Percentiles rank a stretch among this genome's conserved stretches.
Evolutionary conservation across 1,140 invertebrate genomes (phyloP).

Genomic region (Pseudomyrmex sp.): DNA sequence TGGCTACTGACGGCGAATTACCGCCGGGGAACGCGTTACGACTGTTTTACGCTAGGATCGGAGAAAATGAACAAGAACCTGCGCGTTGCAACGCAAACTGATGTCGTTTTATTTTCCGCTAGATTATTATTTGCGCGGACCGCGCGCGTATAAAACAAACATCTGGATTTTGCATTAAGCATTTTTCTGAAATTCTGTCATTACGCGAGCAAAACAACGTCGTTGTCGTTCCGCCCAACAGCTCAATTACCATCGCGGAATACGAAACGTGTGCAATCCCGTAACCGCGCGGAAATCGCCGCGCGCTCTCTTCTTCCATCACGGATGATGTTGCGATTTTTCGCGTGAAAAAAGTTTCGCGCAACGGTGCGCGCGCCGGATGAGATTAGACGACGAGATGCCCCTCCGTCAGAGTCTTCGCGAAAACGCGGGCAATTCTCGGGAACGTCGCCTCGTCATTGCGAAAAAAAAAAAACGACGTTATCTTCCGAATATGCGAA

Average conservation of each 20-base stretch:
- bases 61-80: no score
- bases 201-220: slow-evolving; percentile 3
- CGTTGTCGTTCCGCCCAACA: slow-evolving; percentile 23
- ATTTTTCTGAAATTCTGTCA: background rate
- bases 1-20: slow-evolving; percentile 30
- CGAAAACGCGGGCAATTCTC: slow-evolving; percentile 10
- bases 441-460: slow-evolving; percentile 57
- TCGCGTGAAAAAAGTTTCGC: slow-evolving; percentile 33
- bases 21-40: background rate
- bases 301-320: slow-evolving; percentile 22
- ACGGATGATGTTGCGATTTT: slow-evolving; percentile 21
- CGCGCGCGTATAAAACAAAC: background rate
- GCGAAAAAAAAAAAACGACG: slow-evolving; percentile 11
- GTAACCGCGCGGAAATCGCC: slow-evolving; percentile 32
- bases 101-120: background rate
- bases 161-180: slow-evolving; percentile 6
- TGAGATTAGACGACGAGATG: slow-evolving; percentile 42
- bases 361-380: slow-evolving; percentile 16
- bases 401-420: slow-evolving; percentile 20
- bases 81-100: background rate
- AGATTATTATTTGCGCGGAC: slow-evolving; percentile 23
- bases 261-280: slow-evolving; percentile 21
- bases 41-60: background rate
- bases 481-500: slow-evolving; percentile 61
- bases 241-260: slow-evolving; percentile 30